Evolutionary conservation across 2,797 vertebrate species (phyloP).

Genomic region (Trematomus bernacchii): DNA sequence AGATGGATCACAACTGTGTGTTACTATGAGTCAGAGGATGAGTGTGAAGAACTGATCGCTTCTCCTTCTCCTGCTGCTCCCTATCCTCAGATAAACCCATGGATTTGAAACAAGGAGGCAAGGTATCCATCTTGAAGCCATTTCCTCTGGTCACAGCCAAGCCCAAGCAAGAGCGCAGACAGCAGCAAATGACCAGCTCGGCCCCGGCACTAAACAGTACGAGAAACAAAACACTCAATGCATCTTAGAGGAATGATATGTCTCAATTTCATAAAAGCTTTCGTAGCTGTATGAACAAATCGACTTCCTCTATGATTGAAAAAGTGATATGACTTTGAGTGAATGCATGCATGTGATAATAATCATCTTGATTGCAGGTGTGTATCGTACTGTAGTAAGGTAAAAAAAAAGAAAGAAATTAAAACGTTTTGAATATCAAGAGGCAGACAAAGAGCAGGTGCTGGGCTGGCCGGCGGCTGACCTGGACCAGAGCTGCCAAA

Average conservation of each 20-base stretch:
- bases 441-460: conserved; percentile 55
- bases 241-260: background rate
- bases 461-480: conserved; percentile 45
- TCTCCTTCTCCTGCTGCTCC: conserved; percentile 47
- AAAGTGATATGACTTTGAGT: background rate
- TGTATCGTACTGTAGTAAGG: background rate
- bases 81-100: conserved; percentile 82
- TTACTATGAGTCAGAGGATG: conserved; percentile 68
- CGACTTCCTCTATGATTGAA: background rate
- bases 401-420: conserved; percentile 11
- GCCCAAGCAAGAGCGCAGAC: conserved; percentile 77
- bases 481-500: conserved; percentile 56
- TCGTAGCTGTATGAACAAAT: background rate
- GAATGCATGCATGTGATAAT: background rate
- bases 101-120: conserved; percentile 76
- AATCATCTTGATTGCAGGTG: conserved; percentile 25
- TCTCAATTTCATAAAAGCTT: background rate
- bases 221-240: conserved; percentile 17
- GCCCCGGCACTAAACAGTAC: conserved; percentile 75
- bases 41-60: conserved; percentile 66
- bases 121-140: conserved; percentile 79
- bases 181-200: conserved; percentile 71
- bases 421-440: conserved; percentile 12
- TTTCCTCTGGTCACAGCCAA: conserved; percentile 77
- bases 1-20: conserved; percentile 79